Percentiles rank a stretch among this genome's conserved stretches.
These are phyloP conservation scores for Microctenopoma steveboyesi DNA, from an alignment of 2,797 vertebrate species.

Conservation along the genomic window DNA sequence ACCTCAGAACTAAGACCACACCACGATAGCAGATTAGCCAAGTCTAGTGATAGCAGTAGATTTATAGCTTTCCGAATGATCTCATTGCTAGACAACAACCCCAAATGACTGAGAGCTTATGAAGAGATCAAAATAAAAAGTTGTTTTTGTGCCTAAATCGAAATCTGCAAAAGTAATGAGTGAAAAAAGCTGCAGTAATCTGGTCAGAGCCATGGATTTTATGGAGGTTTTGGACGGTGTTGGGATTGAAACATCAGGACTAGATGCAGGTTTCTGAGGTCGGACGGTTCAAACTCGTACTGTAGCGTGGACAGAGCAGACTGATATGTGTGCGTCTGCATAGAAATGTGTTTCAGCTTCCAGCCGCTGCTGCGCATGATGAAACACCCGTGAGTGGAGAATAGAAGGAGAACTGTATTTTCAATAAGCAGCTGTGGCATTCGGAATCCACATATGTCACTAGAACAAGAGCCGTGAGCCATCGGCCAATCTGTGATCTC, in stretches of 20 bases:
- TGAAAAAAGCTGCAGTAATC: no score
- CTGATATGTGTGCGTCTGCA: neutral
- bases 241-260: neutral
- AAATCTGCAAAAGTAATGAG: no score
- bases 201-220: neutral
- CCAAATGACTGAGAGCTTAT: neutral
- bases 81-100: neutral
- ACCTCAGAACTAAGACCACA: no score
- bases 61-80: no score
- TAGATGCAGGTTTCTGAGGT: neutral
- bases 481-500: neutral
- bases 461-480: constrained; percentile 3
- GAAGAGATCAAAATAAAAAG: no score
- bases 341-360: no score
- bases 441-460: neutral
- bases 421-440: neutral
- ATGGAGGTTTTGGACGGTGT: neutral
- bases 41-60: neutral
- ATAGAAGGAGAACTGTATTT: neutral
- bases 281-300: neutral
- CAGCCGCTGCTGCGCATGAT: no score
- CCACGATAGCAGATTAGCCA: no score
- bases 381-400: neutral
- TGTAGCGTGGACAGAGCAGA: neutral
- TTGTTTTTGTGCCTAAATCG: no score